Evolutionary conservation across 2,113 vertebrate species (phyloP), one percentile per base, ranked within the genome.

Genomic region (Mus spicilegus): DNA sequence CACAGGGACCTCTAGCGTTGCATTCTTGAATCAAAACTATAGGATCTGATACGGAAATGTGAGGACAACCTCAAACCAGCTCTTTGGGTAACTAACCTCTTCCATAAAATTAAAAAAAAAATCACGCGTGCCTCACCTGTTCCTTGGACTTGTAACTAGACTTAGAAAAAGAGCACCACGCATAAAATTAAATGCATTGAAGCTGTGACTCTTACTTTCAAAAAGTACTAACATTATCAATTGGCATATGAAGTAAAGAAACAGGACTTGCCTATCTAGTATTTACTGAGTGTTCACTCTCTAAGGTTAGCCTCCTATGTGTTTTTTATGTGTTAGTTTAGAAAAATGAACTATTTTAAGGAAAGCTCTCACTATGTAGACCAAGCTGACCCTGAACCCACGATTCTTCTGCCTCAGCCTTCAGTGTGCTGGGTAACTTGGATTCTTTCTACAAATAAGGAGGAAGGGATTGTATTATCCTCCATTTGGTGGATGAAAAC

Each of bases 141-240:
- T 30, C 33, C 82, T 46, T 9, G 49, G 28, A 24, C 46, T 84
- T 58, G 58, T 46, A 46, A 8, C 54, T 54, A 87, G 69, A 3
- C 61, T 87, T 46, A 54, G 80, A 49, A 65, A 54, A 78, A 85
- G 46, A 46, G 24, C 0, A 5, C 7, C 5, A 7, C 30, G 7
- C 49, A 54, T 81, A 76, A 76, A 80, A 75, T 49, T 5, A 89
- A 65, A 7, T 42, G 2, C 13, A 36, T 33, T 42, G 22, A 58
- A 51, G 42, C 51, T 14, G 2, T 69, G 17, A 63, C 28, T 78
- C 56, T 65, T 85, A 63, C 75, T 72, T 91, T 90, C 42, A 22
- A 94, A 86, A 80, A 94, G 92, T 75, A 5, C 85, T 51, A 82
- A 49, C 10, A 33, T 94, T 84, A 39, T 42, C 36, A 77, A 42